Base-by-base conservation (phyloP, 2,797 vertebrate species). In the Ptychadena robeensis region DNA sequence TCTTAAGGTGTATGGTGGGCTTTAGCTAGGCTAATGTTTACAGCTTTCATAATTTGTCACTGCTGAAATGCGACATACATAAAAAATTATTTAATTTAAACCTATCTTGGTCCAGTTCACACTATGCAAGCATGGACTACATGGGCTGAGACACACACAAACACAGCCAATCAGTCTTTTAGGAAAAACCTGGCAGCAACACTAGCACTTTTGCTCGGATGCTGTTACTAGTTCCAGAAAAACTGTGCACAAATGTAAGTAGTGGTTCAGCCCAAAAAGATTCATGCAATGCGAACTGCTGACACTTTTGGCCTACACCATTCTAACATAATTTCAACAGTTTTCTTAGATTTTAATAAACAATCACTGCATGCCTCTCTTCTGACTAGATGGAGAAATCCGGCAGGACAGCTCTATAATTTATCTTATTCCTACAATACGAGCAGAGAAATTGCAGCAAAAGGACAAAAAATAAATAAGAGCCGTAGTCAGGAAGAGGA, bases 401-500 rank as follows among this genome's bases (percentile, higher is more conserved):
- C 0, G 83, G 65, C 70, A 73, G 88, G 70, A 67, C 87, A 40
- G 28, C 15, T 31, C 38, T 86, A 82, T 88, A 87, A 85, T 89
- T 91, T 89, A 89, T 88, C 85, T 85, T 87, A 85, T 78, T 86
- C 66, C 82, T 88, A 87, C 30, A 89, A 82, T 82, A 48, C 48
- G 48, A 82, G 18, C 59, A 30, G 87, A 91, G 90, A 82, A 86
- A 88, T 83, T 64, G 59, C 66, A 25, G 65, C n/a, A 70, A 74
- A 38, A 80, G 40, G 72, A 81, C 34, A 80, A 80, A 63, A 85
- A 80, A 80, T 63, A 80, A 83, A 84, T 74, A 83, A 87, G 89
- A 90, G 86, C 87, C 83, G 87, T 88, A 92, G 91, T 89, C 94
- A 95, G 95, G 95, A 96, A 96, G 92, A 93, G 94, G 95, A 96